Evolutionary conservation across 2,113 vertebrate genomes (phyloP), one percentile per base, ranked within the genome.

Genomic region (Mus spicilegus): DNA sequence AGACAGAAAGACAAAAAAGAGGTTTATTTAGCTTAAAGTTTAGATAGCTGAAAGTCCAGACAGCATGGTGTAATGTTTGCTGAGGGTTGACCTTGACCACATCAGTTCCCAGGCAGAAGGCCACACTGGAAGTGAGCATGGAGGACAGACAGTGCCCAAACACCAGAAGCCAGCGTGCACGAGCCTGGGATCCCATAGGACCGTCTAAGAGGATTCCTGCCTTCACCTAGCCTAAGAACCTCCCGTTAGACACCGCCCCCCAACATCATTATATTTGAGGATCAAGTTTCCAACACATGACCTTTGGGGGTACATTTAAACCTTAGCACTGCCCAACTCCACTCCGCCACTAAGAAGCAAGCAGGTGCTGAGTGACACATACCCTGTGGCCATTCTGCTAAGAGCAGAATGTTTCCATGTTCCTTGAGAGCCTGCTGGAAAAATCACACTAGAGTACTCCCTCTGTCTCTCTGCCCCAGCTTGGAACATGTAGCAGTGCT

Each of bases 281-380:
- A 46, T 54, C 65, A 88, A n/a, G 30, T 22, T 89, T 70, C 86
- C 14, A 61, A 30, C 19, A n/a, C 63, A 56, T 91, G 39, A 46
- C 63, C 11, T 54, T 73, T 72, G 46, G 42, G 77, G 77, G 24
- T 56, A 42, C 13, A 2, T 22, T 58, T 28, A 70, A 88, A 20
- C 65, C 76, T 63, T 46, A 72, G 39, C 33, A 51, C 73, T 39
- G 30, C 51, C 56, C 39, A 42, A 12, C 16, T 65, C 54, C 26
- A 3, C 14, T 16, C 92, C 4, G 46, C 76, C 7, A 8, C 69
- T 88, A 72, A 82, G 58, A 76, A 75, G 73, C 19, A 19, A 81
- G 54, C 28, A 42, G 14, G 28, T 17, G 58, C 11, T 1, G 1
- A 0, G 36, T 3, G 2, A 28, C 0, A 16, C 14, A 17, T 0